Conservation (phyloP, 2,797 vertebrate species). For the Microchirus variegatus region DNA sequence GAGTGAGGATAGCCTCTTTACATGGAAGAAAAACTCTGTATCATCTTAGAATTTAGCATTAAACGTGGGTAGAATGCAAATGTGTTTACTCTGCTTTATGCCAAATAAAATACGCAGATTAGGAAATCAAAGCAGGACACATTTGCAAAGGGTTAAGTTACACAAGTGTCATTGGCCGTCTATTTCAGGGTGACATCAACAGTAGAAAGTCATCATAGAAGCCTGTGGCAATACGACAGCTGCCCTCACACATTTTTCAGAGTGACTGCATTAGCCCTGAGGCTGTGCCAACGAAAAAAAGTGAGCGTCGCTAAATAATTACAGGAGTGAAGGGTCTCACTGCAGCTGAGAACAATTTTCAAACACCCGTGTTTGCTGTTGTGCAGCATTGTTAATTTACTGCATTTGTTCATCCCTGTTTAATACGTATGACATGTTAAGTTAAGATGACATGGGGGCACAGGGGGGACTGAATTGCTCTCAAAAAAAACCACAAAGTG, state of each 20-base stretch:
- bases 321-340: constrained; percentile 43
- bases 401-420: constrained; percentile 9
- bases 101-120: constrained; percentile 21
- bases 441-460: constrained; percentile 15
- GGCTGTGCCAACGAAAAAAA: constrained; percentile 59
- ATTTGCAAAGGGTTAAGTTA: constrained; percentile 22
- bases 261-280: constrained; percentile 64
- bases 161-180: constrained; percentile 20
- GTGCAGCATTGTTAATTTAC: constrained; percentile 24
- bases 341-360: constrained; percentile 47
- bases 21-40: neutral
- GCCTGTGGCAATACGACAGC: constrained; percentile 51
- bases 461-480: constrained; percentile 10
- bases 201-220: constrained; percentile 39
- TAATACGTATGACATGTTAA: constrained; percentile 28
- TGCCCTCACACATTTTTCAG: constrained; percentile 65
- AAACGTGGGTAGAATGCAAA: neutral
- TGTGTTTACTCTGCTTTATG: neutral
- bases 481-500: constrained; percentile 1
- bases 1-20: constrained; percentile 3
- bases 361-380: constrained; percentile 40
- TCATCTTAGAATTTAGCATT: no score
- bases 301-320: constrained; percentile 67
- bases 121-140: constrained; percentile 11
- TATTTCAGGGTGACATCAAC: constrained; percentile 47